Evolutionary conservation across 2,797 vertebrate genomes (phyloP), one percentile per base, ranked within the genome.

Genomic region (Arvicola amphibius): DNA sequence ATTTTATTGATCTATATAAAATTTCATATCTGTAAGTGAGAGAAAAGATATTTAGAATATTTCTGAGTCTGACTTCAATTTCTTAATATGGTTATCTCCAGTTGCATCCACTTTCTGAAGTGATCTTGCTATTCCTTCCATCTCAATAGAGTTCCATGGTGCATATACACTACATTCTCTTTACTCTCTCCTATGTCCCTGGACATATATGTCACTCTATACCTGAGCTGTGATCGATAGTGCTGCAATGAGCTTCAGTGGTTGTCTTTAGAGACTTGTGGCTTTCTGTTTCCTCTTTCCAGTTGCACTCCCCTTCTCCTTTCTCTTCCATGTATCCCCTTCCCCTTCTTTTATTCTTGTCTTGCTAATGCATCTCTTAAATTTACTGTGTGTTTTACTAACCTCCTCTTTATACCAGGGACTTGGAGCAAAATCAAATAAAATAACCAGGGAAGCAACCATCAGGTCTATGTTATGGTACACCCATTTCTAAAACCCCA

Each of bases 271-370:
- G 12, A 73, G 32, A 71, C 12, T 53, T 67, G 27, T 13, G 9
- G 21, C 43, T 25, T 67, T 65, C 9, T 84, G 6, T 6, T 34
- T 74, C 19, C n/a, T 34, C 29, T 37, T 34, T 32, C 21, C 11
- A 13, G 37, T 0, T 7, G 19, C 29, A 14, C 7, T n/a, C 21
- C 0, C 25, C 3, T 2, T n/a, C 10, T 6, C 51, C 23, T 34
- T 1, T 6, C 27, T 34, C 19, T 34, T 34, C 37, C 6, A 37
- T 73, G n/a, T 34, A 29, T 3, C 59, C 43, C 4, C 16, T 16
- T 11, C 6, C 34, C 29, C 17, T 19, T 34, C 3, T 43, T 6
- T 40, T 16, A 10, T 12, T 81, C 0, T 51, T 7, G 4, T 4
- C 51, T 29, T 61, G 37, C 19, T 84, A 17, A 81, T 32, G 17